Percentiles rank a stretch among this genome's conserved stretches.
Conservation (phyloP, 2,113 vertebrate genomes). For the Pangasianodon hypophthalmus region DNA sequence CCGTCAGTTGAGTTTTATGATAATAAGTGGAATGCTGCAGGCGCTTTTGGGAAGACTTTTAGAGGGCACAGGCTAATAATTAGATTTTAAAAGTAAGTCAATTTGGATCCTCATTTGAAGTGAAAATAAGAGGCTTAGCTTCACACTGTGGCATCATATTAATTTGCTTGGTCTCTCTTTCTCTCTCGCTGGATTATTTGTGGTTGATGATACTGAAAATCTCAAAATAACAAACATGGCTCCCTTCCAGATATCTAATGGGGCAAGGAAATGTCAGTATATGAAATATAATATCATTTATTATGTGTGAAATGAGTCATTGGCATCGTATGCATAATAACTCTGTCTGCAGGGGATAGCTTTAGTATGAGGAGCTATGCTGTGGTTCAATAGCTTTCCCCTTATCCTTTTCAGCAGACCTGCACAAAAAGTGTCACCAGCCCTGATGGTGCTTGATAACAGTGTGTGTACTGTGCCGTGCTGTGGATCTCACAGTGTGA, state of each 20-base stretch:
- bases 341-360: not conserved
- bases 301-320: constrained; percentile 38
- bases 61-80: constrained; percentile 79
- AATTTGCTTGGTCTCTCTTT: constrained; percentile 69
- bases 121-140: constrained; percentile 77
- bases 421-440: not conserved
- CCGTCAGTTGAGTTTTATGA: constrained; percentile 77
- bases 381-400: constrained; percentile 18
- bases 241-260: constrained; percentile 29
- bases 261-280: constrained; percentile 7
- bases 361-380: not conserved
- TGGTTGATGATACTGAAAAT: constrained; percentile 27
- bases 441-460: constrained; percentile 37
- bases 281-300: constrained; percentile 25
- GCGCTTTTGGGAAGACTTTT: constrained; percentile 77
- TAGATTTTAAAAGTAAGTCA: constrained; percentile 79
- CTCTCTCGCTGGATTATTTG: constrained; percentile 59
- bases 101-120: constrained; percentile 77
- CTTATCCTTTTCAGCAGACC: constrained; percentile 35
- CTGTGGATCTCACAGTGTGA: constrained; percentile 57
- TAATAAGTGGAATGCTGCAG: constrained; percentile 73
- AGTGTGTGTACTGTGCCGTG: constrained; percentile 37
- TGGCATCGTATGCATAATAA: not conserved
- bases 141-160: constrained; percentile 70
- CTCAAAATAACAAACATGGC: constrained; percentile 50